These are phyloP conservation scores for Scolanthus callimorphus DNA, from an alignment of 92 coral and sea anemone species.

Conservation along the genomic window DNA sequence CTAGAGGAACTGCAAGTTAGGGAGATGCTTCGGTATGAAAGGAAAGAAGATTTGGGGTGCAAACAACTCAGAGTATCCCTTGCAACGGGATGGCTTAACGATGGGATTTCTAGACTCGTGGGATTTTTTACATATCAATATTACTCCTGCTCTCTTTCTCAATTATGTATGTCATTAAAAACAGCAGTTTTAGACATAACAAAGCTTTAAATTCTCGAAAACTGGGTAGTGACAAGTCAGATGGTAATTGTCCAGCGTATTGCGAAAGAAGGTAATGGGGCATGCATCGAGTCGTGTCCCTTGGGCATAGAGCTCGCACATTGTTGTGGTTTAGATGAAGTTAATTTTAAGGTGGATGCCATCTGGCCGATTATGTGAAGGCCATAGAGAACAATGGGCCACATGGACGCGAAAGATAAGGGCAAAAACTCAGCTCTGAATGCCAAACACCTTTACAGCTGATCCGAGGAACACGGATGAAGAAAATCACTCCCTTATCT, in stretches of 20 bases:
- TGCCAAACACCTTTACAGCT: conserved; percentile 81
- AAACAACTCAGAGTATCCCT: too few relatives aligned
- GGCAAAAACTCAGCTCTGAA: conserved; percentile 49
- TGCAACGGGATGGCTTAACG: conserved; percentile 12
- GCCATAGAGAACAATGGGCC: conserved; percentile 90
- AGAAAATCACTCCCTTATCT: neutral
- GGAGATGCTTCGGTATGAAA: too few relatives aligned
- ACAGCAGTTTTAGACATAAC: conserved; percentile 35
- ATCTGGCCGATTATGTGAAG: conserved; percentile 98
- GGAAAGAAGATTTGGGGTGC: too few relatives aligned
- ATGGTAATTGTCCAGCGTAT: too few relatives aligned
- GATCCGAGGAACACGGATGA: conserved; percentile 18
- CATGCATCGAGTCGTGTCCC: conserved; percentile 11
- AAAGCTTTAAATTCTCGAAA: conserved; percentile 34
- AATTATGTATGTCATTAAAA: conserved; percentile 55
- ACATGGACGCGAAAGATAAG: conserved; percentile 90
- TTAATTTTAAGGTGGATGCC: conserved; percentile 78
- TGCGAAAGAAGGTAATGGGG: too few relatives aligned
- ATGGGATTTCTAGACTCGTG: conserved; percentile 32
- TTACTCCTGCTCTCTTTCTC: conserved; percentile 30
- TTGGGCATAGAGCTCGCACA: conserved; percentile 20
- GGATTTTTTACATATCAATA: conserved; percentile 68
- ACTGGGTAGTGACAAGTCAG: conserved; percentile 7
- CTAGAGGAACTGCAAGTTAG: too few relatives aligned
- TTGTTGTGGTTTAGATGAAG: conserved; percentile 70